Evolutionary conservation across 2,888 invertebrate genomes (phyloP).

Genomic region (Caradrina kadenii): DNA sequence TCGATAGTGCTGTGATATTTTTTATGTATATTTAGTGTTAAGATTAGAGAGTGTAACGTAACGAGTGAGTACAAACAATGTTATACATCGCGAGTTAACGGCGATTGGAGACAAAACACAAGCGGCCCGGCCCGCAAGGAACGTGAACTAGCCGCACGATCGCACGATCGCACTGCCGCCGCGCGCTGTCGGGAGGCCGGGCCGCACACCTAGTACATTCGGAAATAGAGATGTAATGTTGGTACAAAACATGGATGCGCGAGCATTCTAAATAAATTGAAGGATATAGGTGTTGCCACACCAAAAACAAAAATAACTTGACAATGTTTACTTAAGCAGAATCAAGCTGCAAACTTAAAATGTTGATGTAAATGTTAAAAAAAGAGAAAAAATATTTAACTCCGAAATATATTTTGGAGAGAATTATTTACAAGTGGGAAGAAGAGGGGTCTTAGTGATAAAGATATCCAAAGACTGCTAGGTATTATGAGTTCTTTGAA

Average conservation of each 20-base stretch:
- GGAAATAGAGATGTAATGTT: conserved; percentile 62
- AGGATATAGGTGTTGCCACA: conserved; percentile 62
- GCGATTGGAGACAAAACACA: conserved; percentile 50
- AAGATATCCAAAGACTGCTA: conserved; percentile 90
- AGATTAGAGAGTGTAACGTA: conserved; percentile 82
- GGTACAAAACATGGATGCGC: conserved; percentile 65
- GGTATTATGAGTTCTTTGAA: conserved; percentile 88
- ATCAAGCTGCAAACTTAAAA: conserved; percentile 74
- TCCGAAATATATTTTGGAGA: conserved; percentile 90
- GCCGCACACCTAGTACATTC: conserved; percentile 54
- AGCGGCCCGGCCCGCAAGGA: conserved; percentile 45
- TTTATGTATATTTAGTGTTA: conserved; percentile 88
- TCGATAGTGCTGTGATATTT: conserved; percentile 91
- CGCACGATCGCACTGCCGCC: neutral
- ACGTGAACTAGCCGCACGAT: neutral
- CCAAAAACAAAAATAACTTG: conserved; percentile 60
- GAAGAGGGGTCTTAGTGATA: conserved; percentile 89
- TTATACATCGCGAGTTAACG: conserved; percentile 74
- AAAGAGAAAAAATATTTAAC: conserved; percentile 80
- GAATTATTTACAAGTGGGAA: conserved; percentile 88
- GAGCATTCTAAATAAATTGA: conserved; percentile 59
- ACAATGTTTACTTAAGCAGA: conserved; percentile 76
- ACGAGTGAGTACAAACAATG: conserved; percentile 86
- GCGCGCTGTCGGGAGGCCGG: conserved; percentile 27
- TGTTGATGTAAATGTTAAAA: conserved; percentile 80